Evolutionary conservation across 2,888 invertebrate species (phyloP), one percentile per base, ranked within the genome.

Genomic region (Lithophane ornitopus): DNA sequence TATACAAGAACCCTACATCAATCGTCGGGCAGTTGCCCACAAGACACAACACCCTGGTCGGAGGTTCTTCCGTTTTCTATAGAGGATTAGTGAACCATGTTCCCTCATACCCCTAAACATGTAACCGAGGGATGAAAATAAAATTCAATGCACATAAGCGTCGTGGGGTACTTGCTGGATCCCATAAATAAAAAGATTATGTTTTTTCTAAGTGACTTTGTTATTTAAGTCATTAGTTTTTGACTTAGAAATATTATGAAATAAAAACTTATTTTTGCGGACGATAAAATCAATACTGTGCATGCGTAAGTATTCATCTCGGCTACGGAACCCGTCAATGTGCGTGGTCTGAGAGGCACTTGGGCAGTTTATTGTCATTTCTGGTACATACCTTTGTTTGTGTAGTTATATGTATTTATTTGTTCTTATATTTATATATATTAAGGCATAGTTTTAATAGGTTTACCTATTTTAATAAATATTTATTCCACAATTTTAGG

Each of bases 311-410:
- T 49, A 66, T 34, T 66, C 1, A 39, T 39, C 14, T n/a, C 3
- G 9, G n/a, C n/a, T 62, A 39, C 14, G n/a, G 8, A n/a, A n/a
- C 8, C 39, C 12, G 8, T 62, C 14, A 61, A 14, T 62, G 28
- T 66, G 22, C 4, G 9, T 22, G 14, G 28, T 28, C 28, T 49
- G 22, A 22, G 14, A 34, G 3, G 9, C 6, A 49, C 9, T 14
- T 14, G 14, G 6, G 14, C 2, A 16, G 9, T 11, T 16, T 49
- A 19, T 67, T 54, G 6, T 49, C 0, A 54, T n/a, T 7, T 39
- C 26, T 41, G 1, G 3, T 41, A 76, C 76, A 91, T 93, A 98
- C 98, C 34, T 34, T 34, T 34, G 34, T 34, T 34, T 3, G 34
- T 34, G 34, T 34, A 34, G 34, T 34, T 34, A 34, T 34, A 3